These are phyloP conservation scores for Torymus aiolomorphi DNA, from an alignment of 2,888 invertebrate species.

Conservation along the genomic window DNA sequence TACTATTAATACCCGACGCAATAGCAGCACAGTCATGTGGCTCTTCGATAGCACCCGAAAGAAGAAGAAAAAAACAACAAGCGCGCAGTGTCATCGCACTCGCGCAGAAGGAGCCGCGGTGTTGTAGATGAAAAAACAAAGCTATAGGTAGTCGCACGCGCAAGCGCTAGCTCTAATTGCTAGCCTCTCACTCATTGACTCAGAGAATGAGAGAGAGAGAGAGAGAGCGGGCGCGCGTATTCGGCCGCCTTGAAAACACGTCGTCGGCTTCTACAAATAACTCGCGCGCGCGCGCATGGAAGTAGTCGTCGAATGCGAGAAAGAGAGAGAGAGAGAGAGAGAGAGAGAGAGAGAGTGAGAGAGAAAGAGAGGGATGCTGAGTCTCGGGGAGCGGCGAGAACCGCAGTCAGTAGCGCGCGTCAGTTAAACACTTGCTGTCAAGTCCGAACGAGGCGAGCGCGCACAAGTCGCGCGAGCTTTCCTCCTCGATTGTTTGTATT, in stretches of 20 bases:
- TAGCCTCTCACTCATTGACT: slow-evolving; percentile 6
- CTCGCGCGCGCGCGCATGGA: slow-evolving; percentile 32
- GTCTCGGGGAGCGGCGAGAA: not conserved
- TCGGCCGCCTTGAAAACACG: slow-evolving; percentile 45
- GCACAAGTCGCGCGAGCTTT: no score
- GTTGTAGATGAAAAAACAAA: no score
- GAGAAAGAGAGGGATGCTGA: slow-evolving; percentile 3
- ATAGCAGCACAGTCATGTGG: no score
- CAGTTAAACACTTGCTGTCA: slow-evolving; percentile 73
- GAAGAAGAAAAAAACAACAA: no score
- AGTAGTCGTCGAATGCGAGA: not conserved
- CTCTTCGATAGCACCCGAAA: no score
- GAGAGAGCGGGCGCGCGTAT: not conserved
- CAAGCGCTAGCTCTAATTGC: slow-evolving; percentile 11
- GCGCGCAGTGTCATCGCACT: no score
- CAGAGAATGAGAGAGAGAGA: slow-evolving; percentile 5
- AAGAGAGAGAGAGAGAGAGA: not conserved
- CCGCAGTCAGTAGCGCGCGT: slow-evolving; percentile 61
- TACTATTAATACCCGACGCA: no score
- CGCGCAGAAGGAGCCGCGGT: no score
- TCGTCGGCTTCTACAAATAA: slow-evolving; percentile 49
- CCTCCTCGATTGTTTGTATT: no score
- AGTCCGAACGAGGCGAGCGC: slow-evolving; percentile 19
- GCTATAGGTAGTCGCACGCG: no score
- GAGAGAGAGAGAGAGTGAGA: not conserved